Evolutionary conservation across 2,797 vertebrate species (phyloP), one percentile per base, ranked within the genome.

Genomic region (Chrosomus eos): DNA sequence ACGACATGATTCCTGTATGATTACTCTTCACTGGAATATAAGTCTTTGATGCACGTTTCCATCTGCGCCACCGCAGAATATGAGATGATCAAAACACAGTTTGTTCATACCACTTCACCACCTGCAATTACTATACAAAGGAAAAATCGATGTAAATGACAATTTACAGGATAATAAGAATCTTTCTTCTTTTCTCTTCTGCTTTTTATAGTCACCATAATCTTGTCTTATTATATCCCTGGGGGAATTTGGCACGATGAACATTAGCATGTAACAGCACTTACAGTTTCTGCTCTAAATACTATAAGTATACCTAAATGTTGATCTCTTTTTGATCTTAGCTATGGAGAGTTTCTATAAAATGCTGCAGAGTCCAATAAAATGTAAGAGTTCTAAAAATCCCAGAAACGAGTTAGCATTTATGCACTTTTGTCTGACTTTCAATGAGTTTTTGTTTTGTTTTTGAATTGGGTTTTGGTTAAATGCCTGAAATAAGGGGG

Each of bases 171-270:
- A 33, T 23, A 51, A 53, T 73, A 51, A 0, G 19, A 51, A 11
- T 51, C 18, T 51, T 73, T 21, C 19, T 10, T 67, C 43, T 26
- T 48, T 31, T 10, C 48, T 74, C 19, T 21, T 33, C 28, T 74
- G 28, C 72, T 53, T 48, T 23, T 74, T 53, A 53, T 28, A 73
- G 43, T 13, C 72, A 74, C 72, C 48, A 33, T 23, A 14, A 53
- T 74, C 72, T 74, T 23, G 72, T 33, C 28, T 74, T 19, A 74
- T 33, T 74, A 53, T 33, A 51, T 74, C 45, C 21, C 45, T 74
- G 5, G 28, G 19, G 48, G 19, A 53, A 33, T 53, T 31, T 74
- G 45, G 21, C 19, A 33, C 8, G 45, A 74, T 51, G 45, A 33
- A 53, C 72, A 7, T 74, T 74, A 1, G 28, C 45, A 13, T 53